phyloP scores from a whole-genome alignment of 64 coral and sea anemone species.

The Montipora sp. region DNA sequence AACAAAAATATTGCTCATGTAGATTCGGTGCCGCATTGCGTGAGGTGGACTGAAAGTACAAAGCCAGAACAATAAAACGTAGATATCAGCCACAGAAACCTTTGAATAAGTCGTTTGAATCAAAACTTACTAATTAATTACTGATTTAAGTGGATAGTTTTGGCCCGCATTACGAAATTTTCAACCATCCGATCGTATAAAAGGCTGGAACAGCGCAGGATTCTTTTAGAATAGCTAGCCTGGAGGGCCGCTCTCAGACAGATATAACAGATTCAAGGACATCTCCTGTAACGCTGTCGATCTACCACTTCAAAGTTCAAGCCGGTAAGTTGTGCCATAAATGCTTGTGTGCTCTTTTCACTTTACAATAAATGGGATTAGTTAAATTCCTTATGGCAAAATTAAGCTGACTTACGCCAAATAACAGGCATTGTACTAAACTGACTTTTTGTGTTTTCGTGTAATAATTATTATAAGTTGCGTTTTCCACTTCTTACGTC shows the following conservation, averaged over 20 bases:
- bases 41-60: not conserved
- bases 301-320: not conserved
- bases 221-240: not conserved
- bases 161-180: not conserved
- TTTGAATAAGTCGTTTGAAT: not conserved
- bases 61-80: not conserved
- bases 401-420: no score
- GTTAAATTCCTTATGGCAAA: no score
- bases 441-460: no score
- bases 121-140: not conserved
- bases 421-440: no score
- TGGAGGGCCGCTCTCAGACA: not conserved
- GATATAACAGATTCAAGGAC: not conserved
- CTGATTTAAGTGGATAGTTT: not conserved
- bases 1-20: not conserved
- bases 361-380: no score
- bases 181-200: not conserved
- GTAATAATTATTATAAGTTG: no score
- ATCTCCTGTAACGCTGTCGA: no score
- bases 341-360: not conserved
- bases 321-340: not conserved
- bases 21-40: not conserved
- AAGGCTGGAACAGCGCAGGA: not conserved
- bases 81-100: not conserved
- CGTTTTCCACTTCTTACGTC: no score